phyloP scores from a whole-genome alignment of 2,888 invertebrate species.

The Oscheius sp. region DNA sequence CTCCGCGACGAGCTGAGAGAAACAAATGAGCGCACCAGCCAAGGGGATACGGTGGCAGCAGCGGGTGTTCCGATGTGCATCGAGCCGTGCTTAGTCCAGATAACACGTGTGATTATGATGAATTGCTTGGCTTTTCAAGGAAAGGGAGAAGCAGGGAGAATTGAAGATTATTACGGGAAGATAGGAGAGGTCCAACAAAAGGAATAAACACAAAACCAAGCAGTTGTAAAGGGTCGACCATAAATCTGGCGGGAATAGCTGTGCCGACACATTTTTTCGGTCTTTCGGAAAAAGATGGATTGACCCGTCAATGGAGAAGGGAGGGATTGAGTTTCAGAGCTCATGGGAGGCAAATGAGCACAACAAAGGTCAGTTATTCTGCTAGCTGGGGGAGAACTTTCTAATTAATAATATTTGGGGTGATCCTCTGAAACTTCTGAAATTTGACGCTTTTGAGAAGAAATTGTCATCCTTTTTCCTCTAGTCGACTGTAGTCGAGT shows the following conservation, averaged over 20 bases:
- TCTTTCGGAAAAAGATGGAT: constrained; percentile 21
- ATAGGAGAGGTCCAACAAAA: not conserved
- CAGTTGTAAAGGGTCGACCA: not conserved
- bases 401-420: no score
- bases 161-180: not conserved
- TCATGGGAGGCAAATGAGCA: no score
- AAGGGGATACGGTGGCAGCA: constrained; percentile 8
- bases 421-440: no score
- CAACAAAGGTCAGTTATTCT: no score
- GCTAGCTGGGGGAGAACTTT: no score
- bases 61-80: constrained; percentile 32
- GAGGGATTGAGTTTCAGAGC: no score
- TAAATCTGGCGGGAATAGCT: constrained; percentile 19
- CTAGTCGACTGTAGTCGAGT: no score
- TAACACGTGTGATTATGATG: constrained; percentile 35
- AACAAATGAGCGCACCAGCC: constrained; percentile 1
- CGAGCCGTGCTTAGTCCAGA: constrained; percentile 18
- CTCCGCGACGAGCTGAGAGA: not conserved
- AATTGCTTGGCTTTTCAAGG: not conserved
- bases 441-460: no score
- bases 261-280: constrained; percentile 15
- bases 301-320: not conserved
- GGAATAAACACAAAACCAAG: no score
- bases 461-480: no score
- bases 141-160: not conserved